These are phyloP conservation scores for Amphilophus citrinellus DNA, from an alignment of 2,113 vertebrate species.

Conservation along the genomic window DNA sequence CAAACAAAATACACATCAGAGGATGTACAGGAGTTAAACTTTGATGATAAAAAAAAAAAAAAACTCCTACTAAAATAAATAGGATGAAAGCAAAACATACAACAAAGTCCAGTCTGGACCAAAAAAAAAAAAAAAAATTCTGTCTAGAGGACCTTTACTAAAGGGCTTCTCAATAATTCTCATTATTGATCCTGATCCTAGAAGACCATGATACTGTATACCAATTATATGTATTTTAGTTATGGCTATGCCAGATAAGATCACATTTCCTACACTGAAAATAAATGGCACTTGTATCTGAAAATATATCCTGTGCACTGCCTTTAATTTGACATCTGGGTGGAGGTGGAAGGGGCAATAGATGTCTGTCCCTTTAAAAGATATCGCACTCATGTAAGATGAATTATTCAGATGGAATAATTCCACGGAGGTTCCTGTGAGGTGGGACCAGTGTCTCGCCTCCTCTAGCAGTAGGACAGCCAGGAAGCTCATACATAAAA, in stretches of 20 bases:
- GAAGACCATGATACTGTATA: not conserved
- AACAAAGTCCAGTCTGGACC: not conserved
- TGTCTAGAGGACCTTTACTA: conserved; percentile 7
- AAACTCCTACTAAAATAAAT: not conserved
- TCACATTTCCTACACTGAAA: conserved; percentile 20
- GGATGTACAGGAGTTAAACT: not conserved
- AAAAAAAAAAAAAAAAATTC: not conserved
- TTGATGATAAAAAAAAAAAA: not conserved
- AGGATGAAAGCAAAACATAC: not conserved
- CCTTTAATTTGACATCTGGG: conserved; percentile 58
- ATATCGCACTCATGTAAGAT: conserved; percentile 69
- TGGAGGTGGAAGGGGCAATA: conserved; percentile 10
- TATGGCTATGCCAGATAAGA: conserved; percentile 19
- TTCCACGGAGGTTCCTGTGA: conserved; percentile 67
- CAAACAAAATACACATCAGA: not conserved
- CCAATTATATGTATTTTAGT: conserved; percentile 34
- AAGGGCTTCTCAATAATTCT: not conserved
- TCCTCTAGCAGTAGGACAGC: conserved; percentile 85
- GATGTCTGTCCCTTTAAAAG: conserved; percentile 70
- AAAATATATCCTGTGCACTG: not conserved
- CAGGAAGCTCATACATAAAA: conserved; percentile 94
- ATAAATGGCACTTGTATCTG: conserved; percentile 1
- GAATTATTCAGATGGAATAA: conserved; percentile 75
- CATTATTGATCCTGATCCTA: conserved; percentile 21
- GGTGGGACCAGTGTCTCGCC: conserved; percentile 85